Percentiles rank a stretch among this genome's conserved stretches.
Evolutionary conservation across 2,888 invertebrate genomes (phyloP).

Genomic region (Osmoderma eremita): DNA sequence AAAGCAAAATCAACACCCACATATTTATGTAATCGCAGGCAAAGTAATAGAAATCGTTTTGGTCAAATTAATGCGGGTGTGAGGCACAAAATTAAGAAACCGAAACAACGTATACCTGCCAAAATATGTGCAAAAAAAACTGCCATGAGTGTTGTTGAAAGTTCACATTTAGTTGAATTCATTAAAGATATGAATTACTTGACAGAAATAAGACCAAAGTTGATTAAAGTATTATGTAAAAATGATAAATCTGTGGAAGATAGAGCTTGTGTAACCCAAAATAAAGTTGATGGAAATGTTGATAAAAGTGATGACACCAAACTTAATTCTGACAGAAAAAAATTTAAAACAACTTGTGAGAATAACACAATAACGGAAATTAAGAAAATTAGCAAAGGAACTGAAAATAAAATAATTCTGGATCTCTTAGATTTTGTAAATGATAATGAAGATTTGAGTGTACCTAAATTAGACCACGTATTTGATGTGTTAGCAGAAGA

Average conservation of each 20-base stretch:
- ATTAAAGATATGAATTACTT: conserved; percentile 35
- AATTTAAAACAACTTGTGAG: conserved; percentile 62
- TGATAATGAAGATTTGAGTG: conserved; percentile 54
- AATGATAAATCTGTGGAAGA: conserved; percentile 36
- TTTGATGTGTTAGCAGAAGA: conserved; percentile 59
- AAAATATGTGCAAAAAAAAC: conserved; percentile 53
- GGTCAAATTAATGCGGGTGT: conserved; percentile 77
- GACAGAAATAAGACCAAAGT: conserved; percentile 36
- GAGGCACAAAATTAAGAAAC: conserved; percentile 71
- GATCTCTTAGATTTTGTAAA: conserved; percentile 54
- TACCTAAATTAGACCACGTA: conserved; percentile 49
- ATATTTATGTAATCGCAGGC: conserved; percentile 58
- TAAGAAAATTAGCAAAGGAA: conserved; percentile 54
- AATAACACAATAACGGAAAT: conserved; percentile 61
- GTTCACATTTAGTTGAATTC: conserved; percentile 28
- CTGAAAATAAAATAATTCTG: conserved; percentile 53
- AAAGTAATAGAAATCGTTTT: conserved; percentile 59
- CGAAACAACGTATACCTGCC: conserved; percentile 64
- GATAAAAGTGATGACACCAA: background rate
- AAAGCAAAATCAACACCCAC: conserved; percentile 42
- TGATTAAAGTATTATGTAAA: conserved; percentile 32
- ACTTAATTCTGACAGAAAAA: conserved; percentile 57
- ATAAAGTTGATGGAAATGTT: background rate
- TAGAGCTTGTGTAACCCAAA: too few species aligned
- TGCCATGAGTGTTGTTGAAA: conserved; percentile 55